Evolutionary conservation across 2,113 vertebrate genomes (phyloP), one percentile per base, ranked within the genome.

Genomic region (Eurypyga helias): DNA sequence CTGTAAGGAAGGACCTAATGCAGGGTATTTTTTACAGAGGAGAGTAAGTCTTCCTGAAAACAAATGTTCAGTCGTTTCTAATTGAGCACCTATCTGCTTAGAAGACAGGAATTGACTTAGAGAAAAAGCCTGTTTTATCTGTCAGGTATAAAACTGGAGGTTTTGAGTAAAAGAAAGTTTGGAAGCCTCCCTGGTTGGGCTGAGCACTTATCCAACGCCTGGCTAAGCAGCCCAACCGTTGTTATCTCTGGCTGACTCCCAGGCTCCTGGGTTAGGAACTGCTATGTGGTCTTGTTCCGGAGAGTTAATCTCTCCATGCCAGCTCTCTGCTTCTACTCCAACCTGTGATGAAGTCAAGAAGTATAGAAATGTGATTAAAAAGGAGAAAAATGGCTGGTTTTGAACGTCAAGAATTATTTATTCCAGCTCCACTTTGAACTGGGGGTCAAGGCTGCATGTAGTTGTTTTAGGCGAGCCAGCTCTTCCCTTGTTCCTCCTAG

Each of bases 1-100:
- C 80, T 96, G 62, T 64, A 83, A 75, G 65, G 64, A 86, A 81
- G 57, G 85, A 83, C 82, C 76, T 92, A 96, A 95, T 91, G 77
- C 82, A 71, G 91, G 57, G 57, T 58, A 28, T 71, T 78, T 93
- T 91, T 95, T 75, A 57, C n/a, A 87, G 13, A 75, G 55, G 26
- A 86, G 45, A 83, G 31, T 31, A 51, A 67, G 19, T 64, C 73
- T 77, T 85, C 62, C 78, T 88, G 38, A 82, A 80, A 91, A 77
- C 36, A 90, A 73, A 70, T 80, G 62, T 49, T 77, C 20, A 2
- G 49, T 65, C 61, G 54, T 83, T 71, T 60, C 46, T 69, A 29
- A 52, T 9, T 43, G 69, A 86, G 61, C 48, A 73, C 7, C 1
- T 87, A 36, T 54, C 71, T 72, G 64, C 88, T 89, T 64, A 36